phyloP scores from a whole-genome alignment of 2,888 invertebrate species.

The Meteorus colon region DNA sequence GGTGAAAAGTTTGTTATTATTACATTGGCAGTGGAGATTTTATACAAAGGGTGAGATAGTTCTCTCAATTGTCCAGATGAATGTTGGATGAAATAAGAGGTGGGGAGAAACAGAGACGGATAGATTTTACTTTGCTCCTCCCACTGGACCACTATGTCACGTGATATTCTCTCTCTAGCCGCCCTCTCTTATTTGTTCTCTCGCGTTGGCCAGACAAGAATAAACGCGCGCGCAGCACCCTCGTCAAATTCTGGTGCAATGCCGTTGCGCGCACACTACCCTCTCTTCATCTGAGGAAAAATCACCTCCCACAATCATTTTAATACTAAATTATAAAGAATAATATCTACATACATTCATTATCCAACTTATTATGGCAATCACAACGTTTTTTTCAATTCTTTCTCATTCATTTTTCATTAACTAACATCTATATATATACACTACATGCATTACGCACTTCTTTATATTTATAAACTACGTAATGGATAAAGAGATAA shows the following conservation, averaged over 20 bases:
- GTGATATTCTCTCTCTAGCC: constrained; percentile 55
- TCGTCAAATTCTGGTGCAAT: neutral
- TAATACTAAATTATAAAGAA: too few species aligned
- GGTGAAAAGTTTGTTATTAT: too few species aligned
- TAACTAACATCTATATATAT: neutral
- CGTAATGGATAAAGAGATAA: neutral
- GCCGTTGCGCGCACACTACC: neutral
- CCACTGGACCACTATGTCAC: constrained; percentile 64
- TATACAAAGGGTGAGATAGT: constrained; percentile 7
- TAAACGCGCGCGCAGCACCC: constrained; percentile 30
- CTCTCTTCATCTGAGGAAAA: neutral
- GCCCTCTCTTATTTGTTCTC: constrained; percentile 28
- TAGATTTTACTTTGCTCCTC: constrained; percentile 62
- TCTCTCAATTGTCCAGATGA: constrained; percentile 38
- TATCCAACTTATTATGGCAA: too few species aligned
- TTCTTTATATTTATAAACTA: neutral
- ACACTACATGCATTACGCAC: neutral
- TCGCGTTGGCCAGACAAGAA: neutral
- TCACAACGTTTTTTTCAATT: too few species aligned
- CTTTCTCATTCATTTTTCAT: neutral
- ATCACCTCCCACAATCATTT: too few species aligned
- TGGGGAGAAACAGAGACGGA: constrained; percentile 60
- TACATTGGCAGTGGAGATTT: neutral
- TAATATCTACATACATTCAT: too few species aligned
- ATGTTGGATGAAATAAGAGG: constrained; percentile 44